Evolutionary conservation across 53 echinoderm and acorn worm genomes (phyloP), one percentile per base, ranked within the genome.

Genomic region (Holothuria leucospilota): DNA sequence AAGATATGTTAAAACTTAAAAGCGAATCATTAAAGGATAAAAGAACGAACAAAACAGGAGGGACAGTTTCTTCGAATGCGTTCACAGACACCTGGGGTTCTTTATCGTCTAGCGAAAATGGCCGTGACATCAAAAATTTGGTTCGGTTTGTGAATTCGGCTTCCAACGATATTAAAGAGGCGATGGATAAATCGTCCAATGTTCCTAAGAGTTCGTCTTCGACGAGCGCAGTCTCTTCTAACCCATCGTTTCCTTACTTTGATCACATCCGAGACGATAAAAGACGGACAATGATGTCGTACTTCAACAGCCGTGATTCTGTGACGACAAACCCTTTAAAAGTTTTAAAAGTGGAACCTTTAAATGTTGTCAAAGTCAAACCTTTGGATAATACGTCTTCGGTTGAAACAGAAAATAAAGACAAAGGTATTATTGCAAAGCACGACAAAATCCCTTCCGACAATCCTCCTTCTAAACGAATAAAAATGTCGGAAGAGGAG

Each of bases 151-250:
- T 98, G 25, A 93, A 95, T 72, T 90, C 91, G 39, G 98, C 95
- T 61, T 98, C 98, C 15, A 93, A 92, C 29, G 98, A 98, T 77
- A 98, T 98, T 51, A 98, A 95, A 86, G 95, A 95, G 38, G 98
- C 93, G 2, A 88, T 98, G 68, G 98, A 98, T 69, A 89, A 93
- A 60, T 94, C 94, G 5, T 82, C 94, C 6, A 77, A 89, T 26
- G 74, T 82, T 2, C 8, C 68, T 4, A 29, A 28, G 6, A n/a
- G 69, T 77, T 9, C 65, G 64, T 26, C 71, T n/a, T 42, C 56
- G 91, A 40, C 87, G 87, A 68, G 69, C 28, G 61, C 73, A 77
- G 15, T 78, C 68, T 39, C 84, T 74, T 29, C 88, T 77, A 20
- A 23, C 63, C 25, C 88, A 78, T 51, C 69, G 71, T 14, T 82